A percentile compares a stretch with the other conserved stretches of the same genome.
These are phyloP conservation scores for Eupithecia exiguata DNA, from an alignment of 2,888 invertebrate genomes.

Conservation along the genomic window DNA sequence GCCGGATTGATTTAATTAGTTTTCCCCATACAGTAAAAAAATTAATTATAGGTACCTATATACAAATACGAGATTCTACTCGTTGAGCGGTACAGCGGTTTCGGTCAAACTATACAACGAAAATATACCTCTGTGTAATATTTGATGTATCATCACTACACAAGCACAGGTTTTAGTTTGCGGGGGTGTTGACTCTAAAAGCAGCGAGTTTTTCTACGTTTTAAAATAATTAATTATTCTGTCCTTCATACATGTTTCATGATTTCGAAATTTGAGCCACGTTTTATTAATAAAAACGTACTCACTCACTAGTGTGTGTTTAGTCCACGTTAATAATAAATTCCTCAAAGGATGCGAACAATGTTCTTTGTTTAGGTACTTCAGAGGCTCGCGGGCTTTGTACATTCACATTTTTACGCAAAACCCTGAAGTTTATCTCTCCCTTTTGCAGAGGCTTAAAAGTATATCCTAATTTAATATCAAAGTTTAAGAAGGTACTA, in stretches of 20 bases:
- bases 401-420: slow-evolving; percentile 20
- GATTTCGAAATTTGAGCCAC: not conserved
- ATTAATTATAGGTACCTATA: too few species aligned
- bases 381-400: slow-evolving; percentile 22
- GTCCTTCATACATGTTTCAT: not conserved
- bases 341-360: slow-evolving; percentile 29
- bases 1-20: too few species aligned
- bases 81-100: too few species aligned
- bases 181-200: too few species aligned
- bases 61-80: too few species aligned
- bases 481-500: not conserved
- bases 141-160: too few species aligned
- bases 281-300: not conserved
- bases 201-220: not conserved
- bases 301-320: not conserved
- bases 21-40: too few species aligned
- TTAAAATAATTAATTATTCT: not conserved
- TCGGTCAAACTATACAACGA: too few species aligned
- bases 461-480: not conserved
- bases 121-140: too few species aligned
- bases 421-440: slow-evolving; percentile 14
- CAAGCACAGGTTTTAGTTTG: too few species aligned
- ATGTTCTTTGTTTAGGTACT: slow-evolving; percentile 36
- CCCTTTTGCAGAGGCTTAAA: slow-evolving; percentile 10
- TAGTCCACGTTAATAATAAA: slow-evolving; percentile 7